phyloP scores from a whole-genome alignment of 2,113 vertebrate species.

The Pardalotus punctatus region DNA sequence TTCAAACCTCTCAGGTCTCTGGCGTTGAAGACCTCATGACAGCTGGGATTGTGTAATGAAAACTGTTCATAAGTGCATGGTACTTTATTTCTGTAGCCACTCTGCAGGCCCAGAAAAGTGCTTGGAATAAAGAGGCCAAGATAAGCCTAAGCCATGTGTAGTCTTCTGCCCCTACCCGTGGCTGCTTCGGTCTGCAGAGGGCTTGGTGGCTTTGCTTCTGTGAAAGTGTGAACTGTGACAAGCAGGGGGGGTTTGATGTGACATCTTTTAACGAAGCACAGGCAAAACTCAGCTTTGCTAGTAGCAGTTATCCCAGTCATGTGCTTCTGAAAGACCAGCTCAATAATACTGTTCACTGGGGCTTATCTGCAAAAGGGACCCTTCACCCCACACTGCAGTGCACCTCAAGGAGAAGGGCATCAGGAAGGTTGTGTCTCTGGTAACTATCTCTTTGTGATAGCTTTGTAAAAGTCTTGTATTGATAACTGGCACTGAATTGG shows the following conservation, averaged over 20 bases:
- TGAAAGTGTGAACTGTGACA: neutral
- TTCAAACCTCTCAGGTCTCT: neutral
- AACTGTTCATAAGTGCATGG: accelerated
- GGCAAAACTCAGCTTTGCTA: neutral
- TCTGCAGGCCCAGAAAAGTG: neutral
- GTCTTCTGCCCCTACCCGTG: neutral
- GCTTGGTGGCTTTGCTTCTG: neutral
- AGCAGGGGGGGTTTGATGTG: neutral
- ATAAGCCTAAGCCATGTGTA: neutral
- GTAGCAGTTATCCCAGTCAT: neutral
- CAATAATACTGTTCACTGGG: neutral
- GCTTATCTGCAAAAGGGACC: neutral
- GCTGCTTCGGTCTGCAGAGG: neutral
- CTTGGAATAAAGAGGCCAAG: neutral
- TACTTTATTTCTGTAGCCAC: neutral
- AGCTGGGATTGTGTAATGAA: neutral
- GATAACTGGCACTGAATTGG: neutral
- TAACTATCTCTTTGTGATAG: neutral
- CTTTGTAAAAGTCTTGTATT: neutral
- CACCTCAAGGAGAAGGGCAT: accelerated
- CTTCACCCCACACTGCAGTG: neutral
- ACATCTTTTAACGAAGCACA: neutral
- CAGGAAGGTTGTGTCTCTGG: neutral
- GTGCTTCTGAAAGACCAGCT: neutral
- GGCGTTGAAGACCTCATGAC: neutral